Evolutionary conservation across 1,140 invertebrate genomes (phyloP), one percentile per base, ranked within the genome.

Genomic region (Limonius californicus): DNA sequence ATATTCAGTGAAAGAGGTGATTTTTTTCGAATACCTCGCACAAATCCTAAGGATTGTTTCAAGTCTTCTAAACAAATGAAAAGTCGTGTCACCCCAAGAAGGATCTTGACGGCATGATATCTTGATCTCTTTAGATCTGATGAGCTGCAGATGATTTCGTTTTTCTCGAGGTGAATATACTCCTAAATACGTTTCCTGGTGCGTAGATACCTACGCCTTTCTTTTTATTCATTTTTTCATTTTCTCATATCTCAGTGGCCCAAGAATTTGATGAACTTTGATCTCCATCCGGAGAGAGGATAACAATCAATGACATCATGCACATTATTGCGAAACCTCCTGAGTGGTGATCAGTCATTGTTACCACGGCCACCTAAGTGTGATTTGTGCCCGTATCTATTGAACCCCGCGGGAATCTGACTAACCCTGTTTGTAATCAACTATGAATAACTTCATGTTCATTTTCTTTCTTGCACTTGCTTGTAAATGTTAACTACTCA

Each of bases 71-170:
- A 50, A 21, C 20, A 50, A 50, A 50, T 50, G 45, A 50, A 50
- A 50, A 50, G 16, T 21, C 45, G 45, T 50, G 45, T 50, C 45
- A 50, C 45, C 45, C 19, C 16, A 18, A 50, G 19, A 18, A 50
- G 45, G 45, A 50, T 50, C 16, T 7, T 14, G 45, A 50, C 14
- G 16, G n/a, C 45, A 21, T 21, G 45, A 21, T 50, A 50, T 50
- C 45, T 50, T 50, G 45, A 50, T 50, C 45, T 50, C 20, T 50
- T 50, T 18, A 50, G 19, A 50, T 18, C 45, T 50, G 45, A 50
- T 50, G 45, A 50, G 45, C 45, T 50, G 45, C 16, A 9, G 45
- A 50, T 50, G 45, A 50, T 50, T 50, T 50, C 45, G 45, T 50
- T 50, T 50, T 50, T n/a, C 16, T 50, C 15, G 1, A 50, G 45